Conservation (phyloP, 2,797 vertebrate genomes). For the Natrix natrix region DNA sequence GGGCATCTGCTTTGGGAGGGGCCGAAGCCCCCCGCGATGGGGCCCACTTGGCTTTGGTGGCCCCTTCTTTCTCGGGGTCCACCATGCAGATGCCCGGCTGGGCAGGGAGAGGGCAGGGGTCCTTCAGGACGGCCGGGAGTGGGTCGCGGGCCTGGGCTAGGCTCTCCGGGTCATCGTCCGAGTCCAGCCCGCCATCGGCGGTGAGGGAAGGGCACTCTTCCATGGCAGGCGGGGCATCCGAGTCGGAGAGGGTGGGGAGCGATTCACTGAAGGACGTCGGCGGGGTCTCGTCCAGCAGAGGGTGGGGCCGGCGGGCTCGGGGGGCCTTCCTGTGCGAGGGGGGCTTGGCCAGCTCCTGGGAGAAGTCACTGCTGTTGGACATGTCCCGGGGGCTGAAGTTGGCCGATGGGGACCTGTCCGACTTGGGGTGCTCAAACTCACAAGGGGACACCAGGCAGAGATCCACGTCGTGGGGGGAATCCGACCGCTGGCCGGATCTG, state of each 20-base stretch:
- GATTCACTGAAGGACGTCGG: slow-evolving; percentile 83
- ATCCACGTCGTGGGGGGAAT: slow-evolving; percentile 86
- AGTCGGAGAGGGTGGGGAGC: slow-evolving; percentile 79
- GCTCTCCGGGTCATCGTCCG: slow-evolving; percentile 76
- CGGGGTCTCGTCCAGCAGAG: slow-evolving; percentile 72
- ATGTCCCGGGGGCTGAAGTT: slow-evolving; percentile 62
- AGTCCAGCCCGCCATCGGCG: slow-evolving; percentile 78
- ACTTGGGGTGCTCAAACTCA: slow-evolving; percentile 88
- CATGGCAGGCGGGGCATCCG: slow-evolving; percentile 70
- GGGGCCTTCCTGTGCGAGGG: slow-evolving; percentile 40
- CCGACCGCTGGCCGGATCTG: slow-evolving; percentile 62
- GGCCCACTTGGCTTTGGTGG: slow-evolving; percentile 66
- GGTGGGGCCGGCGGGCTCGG: background rate
- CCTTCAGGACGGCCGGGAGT: slow-evolving; percentile 78
- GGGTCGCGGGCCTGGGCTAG: slow-evolving; percentile 72
- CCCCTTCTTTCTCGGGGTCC: slow-evolving; percentile 76
- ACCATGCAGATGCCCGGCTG: slow-evolving; percentile 88
- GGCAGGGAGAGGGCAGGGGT: slow-evolving; percentile 80
- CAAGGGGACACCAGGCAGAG: slow-evolving; percentile 92
- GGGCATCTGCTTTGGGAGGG: slow-evolving; percentile 31
- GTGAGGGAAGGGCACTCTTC: slow-evolving; percentile 81
- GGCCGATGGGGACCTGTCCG: slow-evolving; percentile 53
- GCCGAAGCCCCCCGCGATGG: background rate
- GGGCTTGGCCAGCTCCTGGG: slow-evolving; percentile 70
- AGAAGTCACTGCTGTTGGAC: slow-evolving; percentile 78